Percentiles rank a stretch among this genome's conserved stretches.
These are phyloP conservation scores for Potamilus streckersoni DNA, from an alignment of 1,140 invertebrate species.

Conservation along the genomic window DNA sequence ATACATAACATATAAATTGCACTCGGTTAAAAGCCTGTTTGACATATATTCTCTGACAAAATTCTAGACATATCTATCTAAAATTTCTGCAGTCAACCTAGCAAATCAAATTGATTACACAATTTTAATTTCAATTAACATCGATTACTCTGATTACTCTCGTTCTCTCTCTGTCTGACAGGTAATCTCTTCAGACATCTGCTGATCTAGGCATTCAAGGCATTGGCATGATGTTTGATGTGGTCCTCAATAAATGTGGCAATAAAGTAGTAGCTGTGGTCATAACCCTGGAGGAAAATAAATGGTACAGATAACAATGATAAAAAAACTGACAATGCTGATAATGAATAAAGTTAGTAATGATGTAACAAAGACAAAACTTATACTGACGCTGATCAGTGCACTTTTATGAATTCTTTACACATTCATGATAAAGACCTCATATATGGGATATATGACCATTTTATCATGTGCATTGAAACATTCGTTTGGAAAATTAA, in stretches of 20 bases:
- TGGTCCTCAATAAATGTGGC: slow-evolving; percentile 94
- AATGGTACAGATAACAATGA: background rate
- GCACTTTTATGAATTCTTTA: no score
- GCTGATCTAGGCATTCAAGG: slow-evolving; percentile 53
- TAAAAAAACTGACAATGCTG: background rate
- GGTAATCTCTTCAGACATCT: background rate
- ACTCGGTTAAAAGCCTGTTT: background rate
- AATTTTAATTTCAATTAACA: background rate
- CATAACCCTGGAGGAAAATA: slow-evolving; percentile 77
- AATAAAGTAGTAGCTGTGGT: slow-evolving; percentile 97
- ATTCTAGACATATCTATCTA: background rate
- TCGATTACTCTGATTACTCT: no score
- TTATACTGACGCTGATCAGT: no score
- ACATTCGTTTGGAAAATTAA: no score
- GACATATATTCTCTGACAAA: background rate
- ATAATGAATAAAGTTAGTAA: no score
- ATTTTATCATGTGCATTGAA: no score
- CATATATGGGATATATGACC: no score
- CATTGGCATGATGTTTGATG: slow-evolving; percentile 85
- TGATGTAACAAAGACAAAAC: no score
- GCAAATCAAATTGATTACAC: background rate
- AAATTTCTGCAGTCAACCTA: background rate
- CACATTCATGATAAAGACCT: no score
- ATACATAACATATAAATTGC: no score
- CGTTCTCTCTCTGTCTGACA: background rate